Percentiles rank a stretch among this genome's conserved stretches.
Evolutionary conservation across 2,797 vertebrate species (phyloP).

Genomic region (Pelodytes ibericus): DNA sequence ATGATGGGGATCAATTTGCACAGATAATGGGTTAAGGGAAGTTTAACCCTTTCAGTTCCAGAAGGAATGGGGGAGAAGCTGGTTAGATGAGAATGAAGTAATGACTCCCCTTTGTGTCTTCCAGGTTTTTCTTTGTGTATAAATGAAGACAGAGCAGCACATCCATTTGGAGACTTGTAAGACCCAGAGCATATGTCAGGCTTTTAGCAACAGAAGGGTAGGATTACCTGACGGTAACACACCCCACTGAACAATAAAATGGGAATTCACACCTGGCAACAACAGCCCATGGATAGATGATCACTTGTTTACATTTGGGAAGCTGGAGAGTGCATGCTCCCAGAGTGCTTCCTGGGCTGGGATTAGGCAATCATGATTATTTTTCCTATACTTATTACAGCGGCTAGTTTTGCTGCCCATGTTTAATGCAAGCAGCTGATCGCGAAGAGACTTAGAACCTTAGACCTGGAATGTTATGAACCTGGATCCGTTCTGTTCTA

Average conservation of each 20-base stretch:
- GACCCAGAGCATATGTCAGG: slow-evolving; percentile 51
- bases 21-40: no score
- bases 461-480: no score
- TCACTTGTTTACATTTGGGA: slow-evolving; percentile 22
- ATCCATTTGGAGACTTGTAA: slow-evolving; percentile 39
- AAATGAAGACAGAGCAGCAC: slow-evolving; percentile 21
- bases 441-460: no score
- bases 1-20: no score
- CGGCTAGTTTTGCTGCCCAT: no score
- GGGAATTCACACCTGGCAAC: slow-evolving; percentile 43
- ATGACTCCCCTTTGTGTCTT: not conserved
- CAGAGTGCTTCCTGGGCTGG: slow-evolving; percentile 9
- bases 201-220: slow-evolving; percentile 46
- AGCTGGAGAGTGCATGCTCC: slow-evolving; percentile 8
- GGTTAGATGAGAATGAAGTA: not conserved
- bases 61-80: no score
- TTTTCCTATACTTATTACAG: not conserved
- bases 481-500: no score
- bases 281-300: slow-evolving; percentile 31
- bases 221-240: slow-evolving; percentile 47
- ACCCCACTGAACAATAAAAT: slow-evolving; percentile 31
- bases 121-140: slow-evolving; percentile 20
- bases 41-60: not conserved
- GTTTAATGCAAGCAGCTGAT: no score
- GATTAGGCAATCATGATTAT: slow-evolving; percentile 15